Conservation (phyloP, 1,140 invertebrate species). For the Nephotettix cincticeps region DNA sequence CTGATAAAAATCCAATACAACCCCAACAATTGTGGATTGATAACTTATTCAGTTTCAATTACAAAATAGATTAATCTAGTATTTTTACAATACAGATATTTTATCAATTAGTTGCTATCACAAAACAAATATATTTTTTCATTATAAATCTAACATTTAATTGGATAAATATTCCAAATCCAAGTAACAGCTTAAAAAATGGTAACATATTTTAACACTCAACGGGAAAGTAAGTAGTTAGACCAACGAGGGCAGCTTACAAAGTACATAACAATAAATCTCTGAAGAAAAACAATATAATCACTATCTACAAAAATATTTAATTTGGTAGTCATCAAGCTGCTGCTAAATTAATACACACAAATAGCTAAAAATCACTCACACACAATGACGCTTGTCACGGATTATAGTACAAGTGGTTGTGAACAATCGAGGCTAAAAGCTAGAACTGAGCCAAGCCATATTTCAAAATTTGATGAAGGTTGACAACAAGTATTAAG, state of each 20-base stretch:
- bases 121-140: no score
- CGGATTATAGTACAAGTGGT: background rate
- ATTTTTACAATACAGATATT: no score
- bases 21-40: no score
- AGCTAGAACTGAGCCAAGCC: background rate
- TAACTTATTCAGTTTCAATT: no score
- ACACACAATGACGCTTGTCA: background rate
- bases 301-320: slow-evolving; percentile 23
- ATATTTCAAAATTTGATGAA: background rate
- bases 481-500: no score
- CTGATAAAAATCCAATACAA: no score
- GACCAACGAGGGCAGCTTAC: background rate
- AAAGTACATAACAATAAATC: slow-evolving; percentile 21
- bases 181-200: no score
- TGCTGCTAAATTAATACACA: slow-evolving; percentile 16
- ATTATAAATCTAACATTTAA: no score
- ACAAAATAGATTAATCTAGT: no score
- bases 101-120: no score
- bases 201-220: no score
- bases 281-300: slow-evolving; percentile 19
- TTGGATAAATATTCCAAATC: no score
- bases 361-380: background rate
- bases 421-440: background rate
- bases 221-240: background rate
- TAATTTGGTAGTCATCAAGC: background rate